Evolutionary conservation across 2,888 invertebrate species (phyloP).

Genomic region (Orthosia gothica): DNA sequence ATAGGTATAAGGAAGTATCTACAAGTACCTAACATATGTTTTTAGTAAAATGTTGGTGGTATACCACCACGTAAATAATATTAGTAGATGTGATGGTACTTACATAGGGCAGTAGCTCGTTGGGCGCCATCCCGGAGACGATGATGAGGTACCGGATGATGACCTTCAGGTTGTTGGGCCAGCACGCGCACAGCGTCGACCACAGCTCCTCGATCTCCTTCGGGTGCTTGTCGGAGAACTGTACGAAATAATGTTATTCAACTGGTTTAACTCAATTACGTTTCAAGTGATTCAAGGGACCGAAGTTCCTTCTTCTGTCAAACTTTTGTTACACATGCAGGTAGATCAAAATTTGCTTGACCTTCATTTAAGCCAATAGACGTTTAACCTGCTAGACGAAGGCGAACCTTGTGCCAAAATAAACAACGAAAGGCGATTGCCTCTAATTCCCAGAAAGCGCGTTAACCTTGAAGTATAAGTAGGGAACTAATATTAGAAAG

Average conservation of each 20-base stretch:
- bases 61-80: no score
- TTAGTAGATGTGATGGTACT: conserved; percentile 81
- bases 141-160: conserved; percentile 99
- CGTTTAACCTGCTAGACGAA: background rate
- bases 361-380: background rate
- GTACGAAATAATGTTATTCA: conserved; percentile 40
- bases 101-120: conserved; percentile 97
- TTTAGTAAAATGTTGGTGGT: background rate
- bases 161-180: conserved; percentile 99
- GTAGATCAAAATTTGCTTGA: no score
- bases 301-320: background rate
- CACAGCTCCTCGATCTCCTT: conserved; percentile 99
- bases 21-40: background rate
- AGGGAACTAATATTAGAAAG: background rate
- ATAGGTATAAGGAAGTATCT: background rate
- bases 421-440: background rate
- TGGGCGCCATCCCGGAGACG: conserved; percentile 99
- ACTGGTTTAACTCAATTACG: no score
- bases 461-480: conserved; percentile 4
- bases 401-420: background rate
- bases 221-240: conserved; percentile 99
- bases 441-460: background rate
- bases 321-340: background rate
- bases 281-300: background rate
- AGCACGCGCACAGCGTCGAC: conserved; percentile 98